Evolutionary conservation across 1,140 invertebrate species (phyloP).

Genomic region (Cherax quadricarinatus): DNA sequence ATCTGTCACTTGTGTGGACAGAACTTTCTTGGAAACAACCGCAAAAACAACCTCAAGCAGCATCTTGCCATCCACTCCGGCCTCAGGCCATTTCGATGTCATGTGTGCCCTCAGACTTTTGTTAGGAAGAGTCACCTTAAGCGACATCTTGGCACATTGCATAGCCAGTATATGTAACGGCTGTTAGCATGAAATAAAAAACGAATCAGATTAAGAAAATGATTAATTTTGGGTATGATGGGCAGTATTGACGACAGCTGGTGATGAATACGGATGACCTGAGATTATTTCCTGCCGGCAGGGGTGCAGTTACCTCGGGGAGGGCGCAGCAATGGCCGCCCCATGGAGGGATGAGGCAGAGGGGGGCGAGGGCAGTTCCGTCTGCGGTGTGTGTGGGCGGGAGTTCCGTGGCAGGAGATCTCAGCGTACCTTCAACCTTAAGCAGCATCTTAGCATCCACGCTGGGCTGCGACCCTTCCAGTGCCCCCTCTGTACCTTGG

Average conservation of each 20-base stretch:
- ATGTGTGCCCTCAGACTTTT: slow-evolving; percentile 72
- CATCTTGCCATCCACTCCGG: slow-evolving; percentile 78
- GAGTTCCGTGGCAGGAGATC: slow-evolving; percentile 68
- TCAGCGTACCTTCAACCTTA: slow-evolving; percentile 73
- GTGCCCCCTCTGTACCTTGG: slow-evolving; percentile 80
- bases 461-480: slow-evolving; percentile 82
- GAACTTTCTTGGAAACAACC: slow-evolving; percentile 69
- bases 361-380: slow-evolving; percentile 57
- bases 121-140: slow-evolving; percentile 74
- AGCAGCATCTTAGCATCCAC: slow-evolving; percentile 75
- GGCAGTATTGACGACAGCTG: slow-evolving; percentile 10
- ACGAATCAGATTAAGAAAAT: not conserved
- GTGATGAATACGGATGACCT: slow-evolving; percentile 52
- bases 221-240: not conserved
- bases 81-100: slow-evolving; percentile 77
- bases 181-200: not conserved
- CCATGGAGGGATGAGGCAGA: slow-evolving; percentile 47
- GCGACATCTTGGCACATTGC: slow-evolving; percentile 68
- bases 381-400: slow-evolving; percentile 68
- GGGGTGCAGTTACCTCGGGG: slow-evolving; percentile 58
- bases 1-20: slow-evolving; percentile 69
- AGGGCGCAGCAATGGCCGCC: slow-evolving; percentile 44
- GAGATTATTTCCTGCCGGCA: slow-evolving; percentile 65
- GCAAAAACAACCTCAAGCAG: slow-evolving; percentile 77
- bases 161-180: slow-evolving; percentile 42